Conservation (phyloP, 2,888 invertebrate genomes). For the Xestia ashworthii region DNA sequence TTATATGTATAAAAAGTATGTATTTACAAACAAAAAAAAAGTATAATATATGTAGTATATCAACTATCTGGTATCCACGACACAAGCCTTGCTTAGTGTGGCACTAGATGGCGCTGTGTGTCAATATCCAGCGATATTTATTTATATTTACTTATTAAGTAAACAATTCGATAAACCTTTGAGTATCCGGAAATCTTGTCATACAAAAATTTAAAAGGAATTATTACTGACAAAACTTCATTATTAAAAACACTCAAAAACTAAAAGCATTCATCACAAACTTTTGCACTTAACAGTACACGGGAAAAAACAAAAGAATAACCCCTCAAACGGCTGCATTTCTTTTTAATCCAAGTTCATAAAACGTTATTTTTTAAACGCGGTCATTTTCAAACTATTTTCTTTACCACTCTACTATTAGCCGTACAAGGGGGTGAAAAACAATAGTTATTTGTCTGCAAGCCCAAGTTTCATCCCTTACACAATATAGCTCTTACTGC, state of each 20-base stretch:
- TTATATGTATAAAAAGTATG: no score
- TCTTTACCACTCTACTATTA: constrained; percentile 64
- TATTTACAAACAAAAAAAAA: no score
- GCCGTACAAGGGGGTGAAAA: constrained; percentile 70
- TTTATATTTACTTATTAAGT: no score
- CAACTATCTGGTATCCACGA: no score
- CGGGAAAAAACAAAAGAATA: constrained; percentile 11
- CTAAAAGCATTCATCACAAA: constrained; percentile 4
- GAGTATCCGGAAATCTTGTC: neutral
- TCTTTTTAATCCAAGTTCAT: constrained; percentile 33
- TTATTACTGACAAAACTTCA: neutral
- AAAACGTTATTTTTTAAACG: constrained; percentile 47
- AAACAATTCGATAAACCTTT: no score
- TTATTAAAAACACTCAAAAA: constrained; percentile 17
- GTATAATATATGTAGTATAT: no score
- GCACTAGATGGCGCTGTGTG: no score
- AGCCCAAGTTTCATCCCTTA: constrained; percentile 82
- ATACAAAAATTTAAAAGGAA: neutral
- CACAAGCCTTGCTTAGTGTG: no score
- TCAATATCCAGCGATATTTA: no score
- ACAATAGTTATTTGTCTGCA: constrained; percentile 81
- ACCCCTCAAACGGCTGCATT: constrained; percentile 13
- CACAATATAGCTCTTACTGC: constrained; percentile 81
- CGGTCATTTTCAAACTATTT: constrained; percentile 65
- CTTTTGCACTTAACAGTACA: neutral